Evolutionary conservation across 1,140 invertebrate genomes (phyloP), one percentile per base, ranked within the genome.

Genomic region (Branchinecta lindahli): DNA sequence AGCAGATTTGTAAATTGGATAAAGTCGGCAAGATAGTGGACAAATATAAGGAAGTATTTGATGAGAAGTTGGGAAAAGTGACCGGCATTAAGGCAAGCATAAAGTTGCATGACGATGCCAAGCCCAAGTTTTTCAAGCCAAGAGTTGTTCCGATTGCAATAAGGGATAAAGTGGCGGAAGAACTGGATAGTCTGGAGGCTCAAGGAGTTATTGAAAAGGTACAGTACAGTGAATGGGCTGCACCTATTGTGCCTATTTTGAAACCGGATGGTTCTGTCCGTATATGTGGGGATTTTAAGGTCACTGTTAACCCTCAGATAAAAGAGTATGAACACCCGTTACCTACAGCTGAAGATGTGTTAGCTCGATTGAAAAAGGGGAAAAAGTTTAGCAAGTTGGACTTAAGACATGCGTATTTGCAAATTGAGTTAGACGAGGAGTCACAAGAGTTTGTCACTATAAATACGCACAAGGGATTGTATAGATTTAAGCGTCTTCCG

Each of bases 191-290:
- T 66, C 73, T 78, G 66, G 72, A 71, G 8, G 66, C 61, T 3
- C 67, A 75, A 70, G 76, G 75, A 18, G 74, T 80, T 67, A 73
- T 81, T 8, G 68, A 74, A 69, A 74, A 74, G 15, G 75, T 81
- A 8, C 72, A 76, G 52, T 72, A 76, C 70, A 75, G 76, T 8
- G 75, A 78, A 68, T 82, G 79, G 76, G 78, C 77, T 15, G 75
- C 77, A 8, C 80, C 79, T 0, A 74, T 83, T 7, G 80, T 82
- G 0, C 74, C 76, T 7, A 76, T 80, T 2, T 71, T 77, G 46
- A 81, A 80, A 72, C 71, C 71, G n/a, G 73, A 78, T 71, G 75
- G 76, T 9, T 72, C 70, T 3, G 70, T 80, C 65, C 72, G 79
- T n/a, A 69, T 81, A 10, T 81, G 75, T 73, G 77, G 73, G 8